Conservation (phyloP, 2,888 invertebrate genomes). For the Thera britannica region DNA sequence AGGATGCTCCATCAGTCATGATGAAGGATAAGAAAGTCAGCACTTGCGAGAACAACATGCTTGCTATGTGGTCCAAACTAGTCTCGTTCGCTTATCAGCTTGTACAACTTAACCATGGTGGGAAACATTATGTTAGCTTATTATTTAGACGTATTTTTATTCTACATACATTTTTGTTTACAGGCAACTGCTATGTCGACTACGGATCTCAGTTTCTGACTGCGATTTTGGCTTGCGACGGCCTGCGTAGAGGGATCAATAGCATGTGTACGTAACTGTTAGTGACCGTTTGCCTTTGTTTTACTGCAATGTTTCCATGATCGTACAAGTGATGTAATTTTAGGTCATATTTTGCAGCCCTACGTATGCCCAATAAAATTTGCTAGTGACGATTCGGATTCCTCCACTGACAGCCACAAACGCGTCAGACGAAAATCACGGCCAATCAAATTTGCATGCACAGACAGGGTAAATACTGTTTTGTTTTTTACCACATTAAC, state of each 20-base stretch:
- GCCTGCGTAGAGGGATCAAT: conserved; percentile 68
- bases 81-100: conserved; percentile 75
- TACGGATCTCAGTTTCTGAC: conserved; percentile 74
- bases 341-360: conserved; percentile 82
- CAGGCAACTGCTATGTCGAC: conserved; percentile 77
- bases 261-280: conserved; percentile 68
- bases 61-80: conserved; percentile 67
- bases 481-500: background rate
- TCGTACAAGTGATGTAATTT: conserved; percentile 62
- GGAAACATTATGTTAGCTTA: conserved; percentile 19
- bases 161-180: conserved; percentile 31
- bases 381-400: conserved; percentile 60
- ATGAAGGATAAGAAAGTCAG: conserved; percentile 40
- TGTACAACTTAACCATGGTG: conserved; percentile 70
- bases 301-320: conserved; percentile 21
- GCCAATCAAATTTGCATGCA: conserved; percentile 46
- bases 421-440: conserved; percentile 52
- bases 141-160: background rate
- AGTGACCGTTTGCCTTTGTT: conserved; percentile 1
- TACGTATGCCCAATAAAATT: conserved; percentile 77
- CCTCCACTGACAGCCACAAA: conserved; percentile 43
- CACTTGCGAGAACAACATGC: conserved; percentile 50
- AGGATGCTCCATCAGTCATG: conserved; percentile 30
- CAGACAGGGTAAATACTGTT: conserved; percentile 43
- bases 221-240: conserved; percentile 72